Conservation (phyloP, 2,113 vertebrate species). For the Butorides virescens region DNA sequence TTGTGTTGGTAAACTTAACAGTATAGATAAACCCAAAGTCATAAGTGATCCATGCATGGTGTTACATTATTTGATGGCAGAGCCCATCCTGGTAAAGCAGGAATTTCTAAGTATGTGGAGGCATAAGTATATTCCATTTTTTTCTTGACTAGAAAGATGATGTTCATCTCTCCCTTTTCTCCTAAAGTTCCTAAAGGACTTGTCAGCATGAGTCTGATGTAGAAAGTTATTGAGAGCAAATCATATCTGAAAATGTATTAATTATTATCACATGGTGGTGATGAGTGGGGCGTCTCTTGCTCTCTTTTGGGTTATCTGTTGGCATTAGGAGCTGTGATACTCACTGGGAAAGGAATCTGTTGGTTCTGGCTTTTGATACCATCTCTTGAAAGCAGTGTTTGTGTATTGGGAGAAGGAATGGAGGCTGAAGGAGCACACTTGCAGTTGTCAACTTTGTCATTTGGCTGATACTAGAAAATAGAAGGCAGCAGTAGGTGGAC, state of each 20-base stretch:
- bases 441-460: background rate
- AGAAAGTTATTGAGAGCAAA: background rate
- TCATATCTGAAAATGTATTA: accelerated
- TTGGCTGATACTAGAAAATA: background rate
- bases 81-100: background rate
- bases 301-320: background rate
- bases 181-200: background rate
- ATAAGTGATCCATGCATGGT: accelerated
- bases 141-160: background rate
- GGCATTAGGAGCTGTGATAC: background rate
- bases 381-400: background rate
- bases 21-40: background rate
- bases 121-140: background rate
- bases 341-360: background rate
- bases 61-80: background rate
- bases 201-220: background rate
- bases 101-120: background rate
- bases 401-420: background rate
- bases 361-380: background rate
- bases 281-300: background rate
- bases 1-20: background rate
- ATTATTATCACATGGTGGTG: background rate
- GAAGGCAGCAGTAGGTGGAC: background rate
- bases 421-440: background rate
- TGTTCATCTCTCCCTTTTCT: background rate